Evolutionary conservation across 2,113 vertebrate species (phyloP), one percentile per base, ranked within the genome.

Genomic region (Triplophysa rosa): DNA sequence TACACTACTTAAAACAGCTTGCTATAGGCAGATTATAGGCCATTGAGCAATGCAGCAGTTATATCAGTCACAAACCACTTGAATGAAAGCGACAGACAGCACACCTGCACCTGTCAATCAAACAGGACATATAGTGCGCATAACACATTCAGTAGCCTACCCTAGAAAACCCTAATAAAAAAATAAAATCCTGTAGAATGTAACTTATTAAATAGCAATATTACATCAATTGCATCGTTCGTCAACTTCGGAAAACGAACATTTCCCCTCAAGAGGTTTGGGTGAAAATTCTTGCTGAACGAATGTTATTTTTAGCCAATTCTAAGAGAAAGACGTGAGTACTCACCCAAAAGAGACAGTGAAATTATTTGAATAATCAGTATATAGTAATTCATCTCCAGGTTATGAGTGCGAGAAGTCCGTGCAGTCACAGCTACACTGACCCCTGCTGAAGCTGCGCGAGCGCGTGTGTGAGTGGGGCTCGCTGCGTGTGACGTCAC

Each of bases 51-150:
- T n/a, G 21, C 12, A 10, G 26, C 33, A 21, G n/a, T 59, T 14
- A 72, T 40, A 72, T 42, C 2, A 42, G n/a, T 19, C 29, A 23
- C 54, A 59, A 49, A 63, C 13, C 37, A 42, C 71, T 77, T 85
- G 76, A 81, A 80, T 67, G 71, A 75, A 74, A 2, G 61, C 67
- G 23, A 16, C 67, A 80, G 54, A 66, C 17, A 26, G 54, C 68
- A 37, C 78, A 78, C 63, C 21, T 64, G 73, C 78, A 59, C 73
- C 68, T 82, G 84, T 85, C 84, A 74, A 23, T 69, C 78, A 77
- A 49, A 26, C 33, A 49, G 23, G 2, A n/a, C 63, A 19, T 74
- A 65, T 75, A 21, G 29, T 42, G 56, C 58, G 40, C 80, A 29
- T 83, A 74, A 68, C 37, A 21, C 19, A 12, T 17, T 64, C 19